Percentiles rank a stretch among this genome's conserved stretches.
phyloP scores from a whole-genome alignment of 2,797 vertebrate species.

The Strix occidentalis region DNA sequence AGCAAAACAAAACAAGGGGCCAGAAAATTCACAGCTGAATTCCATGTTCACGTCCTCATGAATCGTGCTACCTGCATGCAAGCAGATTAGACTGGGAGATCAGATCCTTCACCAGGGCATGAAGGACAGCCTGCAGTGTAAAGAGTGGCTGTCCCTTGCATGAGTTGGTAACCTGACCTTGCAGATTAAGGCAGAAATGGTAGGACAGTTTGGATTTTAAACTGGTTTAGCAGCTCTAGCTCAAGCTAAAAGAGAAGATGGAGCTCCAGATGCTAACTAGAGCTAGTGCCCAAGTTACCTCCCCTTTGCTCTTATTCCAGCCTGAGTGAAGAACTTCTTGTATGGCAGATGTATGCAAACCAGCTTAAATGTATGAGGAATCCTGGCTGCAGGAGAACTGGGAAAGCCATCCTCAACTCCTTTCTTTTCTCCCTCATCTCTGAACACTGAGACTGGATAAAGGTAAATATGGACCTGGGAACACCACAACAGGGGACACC shows the following conservation, averaged over 20 bases:
- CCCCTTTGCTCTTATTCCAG: background rate
- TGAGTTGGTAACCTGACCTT: accelerated
- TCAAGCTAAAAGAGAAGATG: background rate
- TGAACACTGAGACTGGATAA: background rate
- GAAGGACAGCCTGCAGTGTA: background rate
- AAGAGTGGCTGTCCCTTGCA: background rate
- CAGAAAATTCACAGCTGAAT: background rate
- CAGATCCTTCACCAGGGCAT: background rate
- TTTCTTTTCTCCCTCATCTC: background rate
- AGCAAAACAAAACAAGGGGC: background rate
- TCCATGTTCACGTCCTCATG: background rate
- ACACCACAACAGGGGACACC: background rate
- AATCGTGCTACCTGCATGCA: background rate
- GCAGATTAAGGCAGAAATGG: background rate
- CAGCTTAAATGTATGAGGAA: background rate
- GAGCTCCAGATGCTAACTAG: background rate
- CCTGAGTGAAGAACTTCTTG: background rate
- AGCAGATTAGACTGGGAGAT: background rate
- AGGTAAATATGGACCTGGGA: background rate
- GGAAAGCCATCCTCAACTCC: background rate
- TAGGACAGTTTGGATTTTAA: background rate
- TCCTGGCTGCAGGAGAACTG: background rate
- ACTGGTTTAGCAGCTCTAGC: background rate
- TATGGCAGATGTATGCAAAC: background rate
- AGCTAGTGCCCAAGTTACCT: background rate